These are phyloP conservation scores for Hydroisotoma schaefferi DNA, from an alignment of 2,888 invertebrate species.

Conservation along the genomic window DNA sequence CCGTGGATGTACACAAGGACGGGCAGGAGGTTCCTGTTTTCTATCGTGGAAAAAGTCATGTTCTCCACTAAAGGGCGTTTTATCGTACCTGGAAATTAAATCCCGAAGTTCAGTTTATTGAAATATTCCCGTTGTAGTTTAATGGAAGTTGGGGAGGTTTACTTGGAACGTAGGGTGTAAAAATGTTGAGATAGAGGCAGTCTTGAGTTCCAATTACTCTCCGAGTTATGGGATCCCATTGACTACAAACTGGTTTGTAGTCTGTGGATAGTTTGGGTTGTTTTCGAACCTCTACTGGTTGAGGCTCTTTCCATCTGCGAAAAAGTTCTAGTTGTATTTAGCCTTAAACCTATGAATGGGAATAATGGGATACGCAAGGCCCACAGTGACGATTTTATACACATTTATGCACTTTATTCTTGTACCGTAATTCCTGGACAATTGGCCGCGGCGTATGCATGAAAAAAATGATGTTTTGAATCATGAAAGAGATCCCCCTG, in stretches of 20 bases:
- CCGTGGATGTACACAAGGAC: slow-evolving; percentile 44
- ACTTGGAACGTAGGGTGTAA: slow-evolving; percentile 46
- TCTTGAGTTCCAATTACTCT: slow-evolving; percentile 41
- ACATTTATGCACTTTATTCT: too few relatives aligned
- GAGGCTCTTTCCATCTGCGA: slow-evolving; percentile 35
- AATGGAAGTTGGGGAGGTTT: too few relatives aligned
- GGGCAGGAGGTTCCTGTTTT: slow-evolving; percentile 35
- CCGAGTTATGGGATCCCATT: slow-evolving; percentile 39
- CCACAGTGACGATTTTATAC: too few relatives aligned
- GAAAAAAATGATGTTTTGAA: too few relatives aligned
- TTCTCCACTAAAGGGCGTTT: slow-evolving; percentile 15
- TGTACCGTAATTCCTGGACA: too few relatives aligned
- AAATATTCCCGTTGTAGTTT: slow-evolving; percentile 4
- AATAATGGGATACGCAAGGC: too few relatives aligned
- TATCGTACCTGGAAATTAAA: neutral
- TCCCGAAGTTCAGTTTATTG: too few relatives aligned
- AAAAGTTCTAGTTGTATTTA: too few relatives aligned
- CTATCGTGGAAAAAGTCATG: slow-evolving; percentile 32
- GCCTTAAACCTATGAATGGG: too few relatives aligned
- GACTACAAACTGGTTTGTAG: slow-evolving; percentile 42
- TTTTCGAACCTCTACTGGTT: slow-evolving; percentile 24
- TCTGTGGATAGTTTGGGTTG: slow-evolving; percentile 36
- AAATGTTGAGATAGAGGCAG: slow-evolving; percentile 44
- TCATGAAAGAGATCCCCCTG: too few relatives aligned
- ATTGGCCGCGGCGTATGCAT: too few relatives aligned